Base-by-base conservation (phyloP, 2,113 vertebrate genomes). In the Cepphus grylle region DNA sequence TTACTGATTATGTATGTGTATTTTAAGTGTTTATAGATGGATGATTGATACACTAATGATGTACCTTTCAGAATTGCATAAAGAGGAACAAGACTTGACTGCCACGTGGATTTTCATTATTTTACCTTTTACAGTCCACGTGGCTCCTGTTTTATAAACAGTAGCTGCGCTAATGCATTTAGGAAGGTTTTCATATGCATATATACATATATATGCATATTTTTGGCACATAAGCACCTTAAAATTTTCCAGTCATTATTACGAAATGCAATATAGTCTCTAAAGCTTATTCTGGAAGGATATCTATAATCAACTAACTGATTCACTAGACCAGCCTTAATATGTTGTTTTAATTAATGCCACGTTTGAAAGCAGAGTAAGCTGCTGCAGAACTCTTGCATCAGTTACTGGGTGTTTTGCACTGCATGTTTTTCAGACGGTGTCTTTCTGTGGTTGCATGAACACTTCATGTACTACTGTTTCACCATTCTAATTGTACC, bases 241-340 rank as follows among this genome's bases (percentile, higher is more conserved):
- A 78, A 81, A 47, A 15, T 81, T 92, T 94, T 79, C 86, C 56
- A 74, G 25, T 61, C 76, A 38, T 88, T 83, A 73, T 58, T 93
- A 74, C 32, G 69, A 92, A 81, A 86, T n/a, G 27, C 69, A 83
- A 2, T 55, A 58, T 81, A 77, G 23, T 42, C 63, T 93, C 38
- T 71, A 58, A 81, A 86, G 17, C 76, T 96, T 23, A 30, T 87
- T 66, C 34, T 74, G 86, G 86, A 88, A 86, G 83, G 55, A 49
- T 86, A 72, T 59, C 80, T 94, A 65, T 87, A 94, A 95, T 93
- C 94, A 95, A 92, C 93, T 92, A 96, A 70, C 63, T 71, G 82
- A 81, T 87, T 86, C 88, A 78, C 36, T n/a, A 34, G 65, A 94
- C 52, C 47, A 83, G 74, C 52, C 65, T 90, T 78, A 47, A 59